Conservation (phyloP, 2,113 vertebrate species). For the Sinocyclocheilus maitianheensis region DNA sequence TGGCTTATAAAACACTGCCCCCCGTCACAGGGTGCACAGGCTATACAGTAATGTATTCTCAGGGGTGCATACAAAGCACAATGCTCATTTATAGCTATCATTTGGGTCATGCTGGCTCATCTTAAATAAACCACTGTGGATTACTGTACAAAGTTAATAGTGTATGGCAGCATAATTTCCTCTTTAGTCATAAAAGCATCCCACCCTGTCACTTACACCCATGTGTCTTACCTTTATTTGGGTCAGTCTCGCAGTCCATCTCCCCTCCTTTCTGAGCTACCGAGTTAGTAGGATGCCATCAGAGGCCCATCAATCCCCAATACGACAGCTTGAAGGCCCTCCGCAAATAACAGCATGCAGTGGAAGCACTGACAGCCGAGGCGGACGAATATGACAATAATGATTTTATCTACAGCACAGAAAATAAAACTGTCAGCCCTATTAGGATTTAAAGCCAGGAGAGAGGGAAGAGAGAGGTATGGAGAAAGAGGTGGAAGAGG, state of each 20-base stretch:
- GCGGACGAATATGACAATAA: conserved; percentile 63
- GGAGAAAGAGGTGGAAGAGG: conserved; percentile 10
- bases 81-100: conserved; percentile 21
- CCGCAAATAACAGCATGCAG: conserved; percentile 52
- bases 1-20: background rate
- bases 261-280: conserved; percentile 38
- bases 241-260: conserved; percentile 36
- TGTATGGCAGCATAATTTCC: conserved; percentile 16
- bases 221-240: conserved; percentile 29
- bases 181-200: conserved; percentile 24
- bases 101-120: conserved; percentile 29
- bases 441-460: conserved; percentile 60
- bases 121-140: conserved; percentile 34
- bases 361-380: conserved; percentile 51
- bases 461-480: conserved; percentile 14
- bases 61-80: background rate
- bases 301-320: conserved; percentile 55
- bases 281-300: conserved; percentile 42
- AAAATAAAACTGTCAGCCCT: conserved; percentile 63
- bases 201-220: conserved; percentile 19
- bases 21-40: background rate
- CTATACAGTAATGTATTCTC: conserved; percentile 1
- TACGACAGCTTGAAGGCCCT: conserved; percentile 56
- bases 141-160: conserved; percentile 41
- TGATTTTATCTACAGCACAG: conserved; percentile 62